Base-by-base conservation (phyloP, 2,888 invertebrate genomes). In the Agrochola macilenta region DNA sequence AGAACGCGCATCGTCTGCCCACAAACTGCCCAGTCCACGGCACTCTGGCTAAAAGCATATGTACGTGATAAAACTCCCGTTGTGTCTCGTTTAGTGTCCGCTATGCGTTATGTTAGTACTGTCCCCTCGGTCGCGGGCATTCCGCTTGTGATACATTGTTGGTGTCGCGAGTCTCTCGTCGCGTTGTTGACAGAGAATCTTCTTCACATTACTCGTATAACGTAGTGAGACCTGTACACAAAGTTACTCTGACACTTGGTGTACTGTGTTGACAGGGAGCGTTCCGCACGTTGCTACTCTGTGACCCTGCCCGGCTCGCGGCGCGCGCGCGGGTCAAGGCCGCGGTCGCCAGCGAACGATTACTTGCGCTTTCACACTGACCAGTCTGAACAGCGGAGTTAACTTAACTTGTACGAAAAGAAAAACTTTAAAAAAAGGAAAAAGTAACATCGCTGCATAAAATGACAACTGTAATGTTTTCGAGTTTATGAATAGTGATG, bases 291-390 rank as follows among this genome's bases (percentile, higher is more conserved):
- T 8, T 0, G 35, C 46, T 23, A 17, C 39, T 39, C 26, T 14
- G 58, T 60, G 75, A 23, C 60, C 30, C 23, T 7, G 39, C 43
- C 14, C 39, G 17, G n/a, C 14, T 9, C 0, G 74, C 57, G 73
- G 46, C 5, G 46, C 30, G 30, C n/a, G 74, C 74, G 73, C 74
- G 49, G 75, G 63, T 63, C 75, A 76, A 63, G 75, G 76, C 30
- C 63, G 76, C 74, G 52, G 35, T 17, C 17, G 35, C 61, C 35
- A 17, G 3, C 23, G 4, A 5, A n/a, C 61, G 23, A 26, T 46
- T 49, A 75, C 76, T 75, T 52, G 63, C 76, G 52, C 75, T 76
- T 76, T 76, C 75, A 43, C 75, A 17, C 52, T 26, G 63, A 54
- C 23, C 52, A 23, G 14, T 43, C 63, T 12, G 39, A 14, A 4